These are phyloP conservation scores for Tarsius wallacei DNA, from an alignment of 2,797 vertebrate species.

Conservation along the genomic window DNA sequence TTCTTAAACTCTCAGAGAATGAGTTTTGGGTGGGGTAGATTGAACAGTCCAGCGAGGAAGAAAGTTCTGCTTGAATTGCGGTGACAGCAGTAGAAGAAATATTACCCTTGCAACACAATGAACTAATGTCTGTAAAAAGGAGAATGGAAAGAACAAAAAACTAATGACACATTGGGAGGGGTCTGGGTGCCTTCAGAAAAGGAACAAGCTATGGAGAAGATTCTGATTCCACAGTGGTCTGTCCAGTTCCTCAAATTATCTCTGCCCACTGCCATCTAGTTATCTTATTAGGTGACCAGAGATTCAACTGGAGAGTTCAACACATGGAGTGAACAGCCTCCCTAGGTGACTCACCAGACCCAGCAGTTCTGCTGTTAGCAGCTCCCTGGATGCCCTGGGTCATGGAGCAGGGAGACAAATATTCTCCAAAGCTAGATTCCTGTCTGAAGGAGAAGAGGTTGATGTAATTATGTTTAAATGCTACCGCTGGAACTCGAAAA, in stretches of 20 bases:
- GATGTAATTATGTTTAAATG: background rate
- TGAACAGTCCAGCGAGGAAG: background rate
- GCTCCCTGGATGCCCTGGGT: background rate
- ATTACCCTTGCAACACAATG: background rate
- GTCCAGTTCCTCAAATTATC: background rate
- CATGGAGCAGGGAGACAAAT: background rate
- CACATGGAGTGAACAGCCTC: accelerated
- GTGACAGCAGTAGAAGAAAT: background rate
- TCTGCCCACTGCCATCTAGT: background rate
- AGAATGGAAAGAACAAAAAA: background rate
- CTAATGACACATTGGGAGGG: background rate
- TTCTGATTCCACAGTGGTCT: background rate
- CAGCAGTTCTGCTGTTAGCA: background rate
- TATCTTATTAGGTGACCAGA: background rate
- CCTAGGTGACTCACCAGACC: background rate
- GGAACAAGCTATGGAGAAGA: too few species aligned
- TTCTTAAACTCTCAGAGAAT: background rate
- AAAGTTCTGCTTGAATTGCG: background rate
- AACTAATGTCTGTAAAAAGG: background rate
- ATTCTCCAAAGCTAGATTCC: background rate
- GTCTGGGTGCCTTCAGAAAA: background rate
- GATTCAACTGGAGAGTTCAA: background rate
- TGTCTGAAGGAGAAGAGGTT: background rate
- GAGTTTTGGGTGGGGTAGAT: background rate
- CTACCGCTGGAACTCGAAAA: background rate